A percentile compares a stretch with the other conserved stretches of the same genome.
Conservation (phyloP, 2,797 vertebrate genomes). For the Trachops cirrhosus region DNA sequence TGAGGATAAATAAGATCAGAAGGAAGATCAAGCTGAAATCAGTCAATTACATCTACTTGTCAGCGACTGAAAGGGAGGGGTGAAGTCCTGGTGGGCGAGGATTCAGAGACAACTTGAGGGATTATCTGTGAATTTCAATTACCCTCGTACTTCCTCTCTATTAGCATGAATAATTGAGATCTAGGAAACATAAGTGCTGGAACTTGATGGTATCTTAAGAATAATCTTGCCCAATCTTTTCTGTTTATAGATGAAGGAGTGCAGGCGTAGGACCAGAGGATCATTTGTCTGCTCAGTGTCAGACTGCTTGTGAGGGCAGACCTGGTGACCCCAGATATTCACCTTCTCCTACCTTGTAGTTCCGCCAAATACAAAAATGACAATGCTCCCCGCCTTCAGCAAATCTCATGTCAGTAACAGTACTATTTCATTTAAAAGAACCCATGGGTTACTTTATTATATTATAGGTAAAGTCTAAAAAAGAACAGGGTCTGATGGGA, state of each 20-base stretch:
- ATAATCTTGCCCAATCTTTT: neutral
- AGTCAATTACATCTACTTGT: conserved; percentile 16
- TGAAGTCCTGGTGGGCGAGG: neutral
- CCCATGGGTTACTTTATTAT: neutral
- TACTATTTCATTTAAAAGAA: neutral
- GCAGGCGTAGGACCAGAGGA: neutral
- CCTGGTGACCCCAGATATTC: neutral
- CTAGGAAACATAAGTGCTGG: neutral
- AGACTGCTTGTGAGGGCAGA: neutral
- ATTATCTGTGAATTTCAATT: conserved; percentile 42
- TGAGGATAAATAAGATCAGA: conserved; percentile 29
- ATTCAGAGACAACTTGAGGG: neutral
- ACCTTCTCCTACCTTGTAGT: neutral
- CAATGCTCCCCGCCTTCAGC: too few species aligned
- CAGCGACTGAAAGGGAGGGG: neutral
- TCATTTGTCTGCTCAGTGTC: neutral
- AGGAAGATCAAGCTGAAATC: conserved; percentile 22
- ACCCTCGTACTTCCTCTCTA: neutral
- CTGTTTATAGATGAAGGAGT: neutral
- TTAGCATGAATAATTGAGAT: conserved; percentile 23
- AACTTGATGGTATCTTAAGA: neutral
- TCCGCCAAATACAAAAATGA: neutral
- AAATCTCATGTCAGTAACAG: neutral
- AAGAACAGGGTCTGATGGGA: neutral
- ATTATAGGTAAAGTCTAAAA: neutral